Percentiles rank a stretch among this genome's conserved stretches.
Evolutionary conservation across 2,797 vertebrate genomes (phyloP).

Genomic region (Cynopterus sphinx): DNA sequence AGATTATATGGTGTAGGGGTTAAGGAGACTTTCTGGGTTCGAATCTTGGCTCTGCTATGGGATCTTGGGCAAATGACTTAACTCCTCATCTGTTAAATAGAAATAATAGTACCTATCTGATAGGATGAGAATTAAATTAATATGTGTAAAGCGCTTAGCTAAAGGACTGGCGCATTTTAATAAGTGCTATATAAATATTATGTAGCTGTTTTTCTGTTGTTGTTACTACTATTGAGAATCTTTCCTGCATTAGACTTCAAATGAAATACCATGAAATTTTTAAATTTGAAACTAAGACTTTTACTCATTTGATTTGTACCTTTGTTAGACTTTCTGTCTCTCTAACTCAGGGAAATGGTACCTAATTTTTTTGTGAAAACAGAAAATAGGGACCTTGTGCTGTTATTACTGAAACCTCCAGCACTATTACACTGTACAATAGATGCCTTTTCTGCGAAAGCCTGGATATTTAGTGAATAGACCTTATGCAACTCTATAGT

Average conservation of each 20-base stretch:
- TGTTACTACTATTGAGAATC: not conserved
- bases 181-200: not conserved
- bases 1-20: not conserved
- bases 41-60: not conserved
- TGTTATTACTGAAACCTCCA: not conserved
- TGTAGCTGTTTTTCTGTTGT: not conserved
- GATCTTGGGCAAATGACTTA: not conserved
- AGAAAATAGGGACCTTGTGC: not conserved
- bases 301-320: not conserved
- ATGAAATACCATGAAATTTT: not conserved
- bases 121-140: not conserved
- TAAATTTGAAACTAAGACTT: not conserved
- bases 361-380: conserved; percentile 1
- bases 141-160: not conserved
- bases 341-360: not conserved
- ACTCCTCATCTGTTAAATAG: not conserved
- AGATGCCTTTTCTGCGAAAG: not conserved
- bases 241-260: not conserved
- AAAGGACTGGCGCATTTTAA: not conserved
- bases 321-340: not conserved
- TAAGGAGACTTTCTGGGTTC: not conserved
- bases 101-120: not conserved
- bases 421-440: not conserved
- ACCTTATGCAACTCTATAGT: not conserved
- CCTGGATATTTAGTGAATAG: not conserved